Conservation (phyloP, 2,797 vertebrate genomes). For the Aldrovandia affinis region DNA sequence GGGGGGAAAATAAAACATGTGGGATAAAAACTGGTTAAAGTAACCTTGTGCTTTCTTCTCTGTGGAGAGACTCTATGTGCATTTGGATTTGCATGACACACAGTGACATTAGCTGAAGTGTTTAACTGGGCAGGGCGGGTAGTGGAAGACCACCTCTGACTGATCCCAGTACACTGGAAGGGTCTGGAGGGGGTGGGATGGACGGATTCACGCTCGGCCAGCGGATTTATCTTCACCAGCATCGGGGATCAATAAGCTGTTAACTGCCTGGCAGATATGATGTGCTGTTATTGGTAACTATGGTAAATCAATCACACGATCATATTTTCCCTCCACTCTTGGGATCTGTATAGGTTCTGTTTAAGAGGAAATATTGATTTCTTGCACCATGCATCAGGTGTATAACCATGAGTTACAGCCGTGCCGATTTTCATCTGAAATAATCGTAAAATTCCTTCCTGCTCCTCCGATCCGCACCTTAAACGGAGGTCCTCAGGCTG, state of each 20-base stretch:
- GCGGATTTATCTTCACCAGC: background rate
- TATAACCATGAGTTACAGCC: background rate
- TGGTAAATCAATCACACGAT: background rate
- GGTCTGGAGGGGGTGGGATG: background rate
- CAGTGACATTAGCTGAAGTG: background rate
- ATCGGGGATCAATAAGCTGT: constrained; percentile 15
- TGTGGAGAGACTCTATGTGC: background rate
- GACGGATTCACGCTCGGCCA: background rate
- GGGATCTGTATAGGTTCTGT: constrained; percentile 1
- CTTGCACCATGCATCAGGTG: background rate
- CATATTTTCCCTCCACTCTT: constrained; percentile 4
- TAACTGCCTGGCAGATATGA: background rate
- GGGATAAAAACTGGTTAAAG: background rate
- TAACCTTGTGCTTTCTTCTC: background rate
- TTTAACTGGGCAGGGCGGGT: background rate
- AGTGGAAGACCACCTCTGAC: background rate
- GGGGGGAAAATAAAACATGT: background rate
- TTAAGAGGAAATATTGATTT: constrained; percentile 11
- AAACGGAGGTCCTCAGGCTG: background rate
- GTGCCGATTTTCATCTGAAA: background rate
- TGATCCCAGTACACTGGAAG: background rate
- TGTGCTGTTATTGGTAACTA: background rate
- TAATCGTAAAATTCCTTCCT: background rate
- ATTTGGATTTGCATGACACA: background rate
- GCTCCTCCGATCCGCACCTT: background rate